Evolutionary conservation across 2,888 invertebrate genomes (phyloP).

Genomic region (Nomada fucata): DNA sequence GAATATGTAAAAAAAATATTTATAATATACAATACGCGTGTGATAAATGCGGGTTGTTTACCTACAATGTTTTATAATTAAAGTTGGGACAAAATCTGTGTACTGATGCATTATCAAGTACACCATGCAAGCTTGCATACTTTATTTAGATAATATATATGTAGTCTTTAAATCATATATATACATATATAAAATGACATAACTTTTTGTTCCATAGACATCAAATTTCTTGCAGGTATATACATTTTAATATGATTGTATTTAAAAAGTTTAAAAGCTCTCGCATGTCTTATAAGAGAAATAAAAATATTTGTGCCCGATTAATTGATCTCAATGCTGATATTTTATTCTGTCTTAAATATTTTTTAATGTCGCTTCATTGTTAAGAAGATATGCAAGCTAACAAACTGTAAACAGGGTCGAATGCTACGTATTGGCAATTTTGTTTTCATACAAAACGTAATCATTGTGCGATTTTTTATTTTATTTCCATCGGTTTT

Average conservation of each 20-base stretch:
- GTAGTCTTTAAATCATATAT: constrained; percentile 51
- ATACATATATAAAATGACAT: constrained; percentile 35
- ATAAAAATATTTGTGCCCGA: constrained; percentile 16
- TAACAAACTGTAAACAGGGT: background rate
- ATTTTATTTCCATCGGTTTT: constrained; percentile 32
- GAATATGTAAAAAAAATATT: constrained; percentile 60
- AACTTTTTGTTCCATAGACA: constrained; percentile 35
- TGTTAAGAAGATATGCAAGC: constrained; percentile 23
- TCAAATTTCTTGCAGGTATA: constrained; percentile 38
- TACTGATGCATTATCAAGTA: constrained; percentile 28
- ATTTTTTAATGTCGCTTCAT: background rate
- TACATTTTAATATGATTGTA: constrained; percentile 27
- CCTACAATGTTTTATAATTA: constrained; percentile 46
- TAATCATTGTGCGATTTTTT: constrained; percentile 9
- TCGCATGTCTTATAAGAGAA: constrained; percentile 26
- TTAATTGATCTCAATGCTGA: background rate
- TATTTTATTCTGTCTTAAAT: constrained; percentile 12
- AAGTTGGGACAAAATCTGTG: constrained; percentile 21
- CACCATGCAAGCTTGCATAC: constrained; percentile 33
- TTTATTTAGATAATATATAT: constrained; percentile 33
- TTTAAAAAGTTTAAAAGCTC: constrained; percentile 21
- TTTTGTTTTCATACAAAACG: background rate
- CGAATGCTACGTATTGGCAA: constrained; percentile 8
- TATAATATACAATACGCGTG: constrained; percentile 68
- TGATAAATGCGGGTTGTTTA: constrained; percentile 61